These are phyloP conservation scores for Chymomyza caudatula DNA, from an alignment of 2,888 invertebrate species.

Conservation along the genomic window DNA sequence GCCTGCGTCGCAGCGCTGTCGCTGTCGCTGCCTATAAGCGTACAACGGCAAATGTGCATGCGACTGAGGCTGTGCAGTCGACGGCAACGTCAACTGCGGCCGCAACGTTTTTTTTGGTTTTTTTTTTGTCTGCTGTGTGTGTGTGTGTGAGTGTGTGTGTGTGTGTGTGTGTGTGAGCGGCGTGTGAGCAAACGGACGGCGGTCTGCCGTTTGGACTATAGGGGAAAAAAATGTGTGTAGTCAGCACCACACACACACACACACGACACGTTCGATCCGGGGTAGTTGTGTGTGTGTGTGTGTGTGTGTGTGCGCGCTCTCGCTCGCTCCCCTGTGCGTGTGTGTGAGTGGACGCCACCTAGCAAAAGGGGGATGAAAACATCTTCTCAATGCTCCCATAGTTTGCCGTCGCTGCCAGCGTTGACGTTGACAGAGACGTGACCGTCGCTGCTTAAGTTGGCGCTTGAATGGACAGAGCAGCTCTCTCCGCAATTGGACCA, in stretches of 20 bases:
- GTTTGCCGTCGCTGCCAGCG: constrained; percentile 22
- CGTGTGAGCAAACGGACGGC: constrained; percentile 9
- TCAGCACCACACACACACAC: constrained; percentile 35
- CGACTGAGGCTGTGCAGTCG: constrained; percentile 47
- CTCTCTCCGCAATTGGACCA: background rate
- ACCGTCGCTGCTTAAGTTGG: constrained; percentile 11
- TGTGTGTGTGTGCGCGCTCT: constrained; percentile 14
- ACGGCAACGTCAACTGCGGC: constrained; percentile 32
- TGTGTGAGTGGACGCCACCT: constrained; percentile 56
- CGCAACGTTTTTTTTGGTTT: background rate
- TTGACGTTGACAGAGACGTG: constrained; percentile 21
- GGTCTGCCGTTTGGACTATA: background rate
- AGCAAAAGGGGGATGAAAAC: constrained; percentile 64
- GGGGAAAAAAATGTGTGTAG: constrained; percentile 27
- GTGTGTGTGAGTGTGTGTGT: constrained; percentile 9
- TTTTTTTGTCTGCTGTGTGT: constrained; percentile 4
- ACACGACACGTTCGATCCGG: constrained; percentile 19
- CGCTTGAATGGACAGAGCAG: constrained; percentile 1
- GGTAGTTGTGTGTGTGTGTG: constrained; percentile 18
- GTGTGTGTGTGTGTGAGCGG: background rate
- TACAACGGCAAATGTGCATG: background rate
- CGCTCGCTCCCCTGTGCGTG: no score
- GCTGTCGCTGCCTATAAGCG: background rate
- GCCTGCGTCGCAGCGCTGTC: constrained; percentile 15
- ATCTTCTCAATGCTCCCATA: constrained; percentile 27